Percentiles rank a stretch among this genome's conserved stretches.
Conservation (phyloP, 2,888 invertebrate species). For the Dorcus hopei region DNA sequence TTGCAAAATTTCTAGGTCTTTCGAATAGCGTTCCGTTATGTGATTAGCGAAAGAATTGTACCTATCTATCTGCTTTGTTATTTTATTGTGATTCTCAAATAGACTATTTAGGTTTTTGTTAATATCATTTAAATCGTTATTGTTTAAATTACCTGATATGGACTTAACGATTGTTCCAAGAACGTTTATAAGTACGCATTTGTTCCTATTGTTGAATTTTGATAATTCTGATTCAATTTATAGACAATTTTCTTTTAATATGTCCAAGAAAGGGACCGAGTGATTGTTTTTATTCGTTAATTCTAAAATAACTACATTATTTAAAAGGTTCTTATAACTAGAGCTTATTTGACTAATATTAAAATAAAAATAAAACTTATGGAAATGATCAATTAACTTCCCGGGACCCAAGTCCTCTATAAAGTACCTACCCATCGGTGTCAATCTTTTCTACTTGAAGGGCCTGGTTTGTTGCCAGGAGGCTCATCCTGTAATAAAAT, state of each 20-base stretch:
- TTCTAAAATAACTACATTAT: slow-evolving; percentile 19
- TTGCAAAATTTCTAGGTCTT: slow-evolving; percentile 11
- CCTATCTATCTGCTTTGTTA: slow-evolving; percentile 15
- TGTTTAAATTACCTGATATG: slow-evolving; percentile 19
- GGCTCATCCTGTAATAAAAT: slow-evolving; percentile 19
- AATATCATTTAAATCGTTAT: slow-evolving; percentile 17
- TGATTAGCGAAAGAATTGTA: slow-evolving; percentile 21
- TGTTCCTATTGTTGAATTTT: slow-evolving; percentile 17
- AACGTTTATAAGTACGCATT: slow-evolving; percentile 12
- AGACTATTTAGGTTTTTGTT: slow-evolving; percentile 16
- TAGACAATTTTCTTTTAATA: slow-evolving; percentile 19
- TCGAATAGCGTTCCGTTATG: slow-evolving; percentile 14
- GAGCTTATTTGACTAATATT: slow-evolving; percentile 21
- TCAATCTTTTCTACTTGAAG: slow-evolving; percentile 21
- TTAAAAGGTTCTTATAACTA: slow-evolving; percentile 18
- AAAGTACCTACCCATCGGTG: slow-evolving; percentile 3
- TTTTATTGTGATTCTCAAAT: slow-evolving; percentile 14
- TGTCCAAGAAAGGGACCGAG: background rate
- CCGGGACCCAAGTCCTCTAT: slow-evolving; percentile 14
- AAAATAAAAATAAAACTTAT: slow-evolving; percentile 28
- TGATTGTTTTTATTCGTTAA: background rate
- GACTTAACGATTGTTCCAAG: slow-evolving; percentile 18
- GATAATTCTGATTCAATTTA: slow-evolving; percentile 22
- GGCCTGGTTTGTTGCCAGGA: slow-evolving; percentile 17
- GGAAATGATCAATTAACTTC: slow-evolving; percentile 22